Conservation (phyloP, 2,888 invertebrate species). For the Xestoiulus laeticollis region DNA sequence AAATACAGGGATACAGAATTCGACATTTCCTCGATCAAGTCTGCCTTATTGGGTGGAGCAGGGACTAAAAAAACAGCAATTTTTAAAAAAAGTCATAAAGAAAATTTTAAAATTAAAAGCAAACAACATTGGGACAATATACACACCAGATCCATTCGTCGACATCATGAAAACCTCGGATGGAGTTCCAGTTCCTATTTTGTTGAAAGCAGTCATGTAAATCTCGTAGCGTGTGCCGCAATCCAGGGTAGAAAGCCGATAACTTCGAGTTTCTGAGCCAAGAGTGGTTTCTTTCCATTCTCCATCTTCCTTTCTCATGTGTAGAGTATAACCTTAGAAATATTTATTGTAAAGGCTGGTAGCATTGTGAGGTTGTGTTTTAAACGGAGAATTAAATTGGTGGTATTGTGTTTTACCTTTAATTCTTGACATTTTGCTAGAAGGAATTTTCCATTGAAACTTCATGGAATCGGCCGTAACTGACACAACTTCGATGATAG, state of each 20-base stretch:
- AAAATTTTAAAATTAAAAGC: too few species aligned
- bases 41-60: constrained; percentile 47
- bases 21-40: constrained; percentile 53
- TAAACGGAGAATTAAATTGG: too few species aligned
- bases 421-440: constrained; percentile 52
- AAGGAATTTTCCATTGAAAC: constrained; percentile 44
- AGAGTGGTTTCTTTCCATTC: constrained; percentile 49
- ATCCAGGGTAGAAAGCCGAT: constrained; percentile 29
- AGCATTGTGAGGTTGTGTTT: not conserved
- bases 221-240: constrained; percentile 52
- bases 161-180: constrained; percentile 15
- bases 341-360: not conserved
- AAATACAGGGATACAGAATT: constrained; percentile 71
- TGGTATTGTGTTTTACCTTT: constrained; percentile 11
- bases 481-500: constrained; percentile 11
- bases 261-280: not conserved
- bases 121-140: too few species aligned
- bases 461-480: not conserved
- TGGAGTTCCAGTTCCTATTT: constrained; percentile 46
- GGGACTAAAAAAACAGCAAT: constrained; percentile 50
- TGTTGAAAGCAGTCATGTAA: constrained; percentile 50
- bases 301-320: constrained; percentile 47
- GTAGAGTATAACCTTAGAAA: constrained; percentile 43
- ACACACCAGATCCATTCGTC: constrained; percentile 53
- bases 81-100: not conserved